Evolutionary conservation across 1,140 invertebrate genomes (phyloP).

Genomic region (Cydia splendana): DNA sequence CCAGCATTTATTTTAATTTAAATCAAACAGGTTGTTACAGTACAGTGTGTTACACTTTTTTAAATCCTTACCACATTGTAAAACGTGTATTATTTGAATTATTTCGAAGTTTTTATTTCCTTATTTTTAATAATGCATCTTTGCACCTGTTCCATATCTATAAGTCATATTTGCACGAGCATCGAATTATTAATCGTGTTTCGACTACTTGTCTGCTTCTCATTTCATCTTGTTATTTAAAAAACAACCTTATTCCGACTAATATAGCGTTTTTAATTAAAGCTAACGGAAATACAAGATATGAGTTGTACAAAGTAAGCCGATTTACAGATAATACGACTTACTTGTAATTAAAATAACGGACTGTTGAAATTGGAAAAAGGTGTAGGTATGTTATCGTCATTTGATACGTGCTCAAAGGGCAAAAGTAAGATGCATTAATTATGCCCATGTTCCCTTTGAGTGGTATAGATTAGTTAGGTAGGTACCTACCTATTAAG

Average conservation of each 20-base stretch:
- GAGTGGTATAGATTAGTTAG: neutral
- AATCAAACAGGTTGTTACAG: neutral
- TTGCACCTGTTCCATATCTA: constrained; percentile 29
- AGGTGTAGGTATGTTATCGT: constrained; percentile 16
- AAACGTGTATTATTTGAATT: neutral
- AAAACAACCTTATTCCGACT: neutral
- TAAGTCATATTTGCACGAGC: constrained; percentile 18
- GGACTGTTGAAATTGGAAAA: constrained; percentile 31
- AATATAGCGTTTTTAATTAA: neutral
- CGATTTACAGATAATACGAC: constrained; percentile 16
- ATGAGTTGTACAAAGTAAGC: neutral
- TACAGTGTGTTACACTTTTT: no score
- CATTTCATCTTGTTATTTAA: neutral
- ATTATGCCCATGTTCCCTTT: constrained; percentile 7
- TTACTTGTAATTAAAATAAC: constrained; percentile 26
- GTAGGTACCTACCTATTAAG: neutral
- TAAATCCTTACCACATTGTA: neutral
- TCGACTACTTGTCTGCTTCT: neutral
- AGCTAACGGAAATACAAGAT: neutral
- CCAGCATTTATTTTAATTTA: neutral
- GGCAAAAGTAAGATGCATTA: neutral
- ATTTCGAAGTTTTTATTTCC: neutral
- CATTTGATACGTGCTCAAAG: constrained; percentile 22
- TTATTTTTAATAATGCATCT: constrained; percentile 11
- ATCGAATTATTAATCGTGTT: constrained; percentile 23